These are phyloP conservation scores for Drosophila histrio DNA, from an alignment of 2,888 invertebrate genomes.

Conservation along the genomic window DNA sequence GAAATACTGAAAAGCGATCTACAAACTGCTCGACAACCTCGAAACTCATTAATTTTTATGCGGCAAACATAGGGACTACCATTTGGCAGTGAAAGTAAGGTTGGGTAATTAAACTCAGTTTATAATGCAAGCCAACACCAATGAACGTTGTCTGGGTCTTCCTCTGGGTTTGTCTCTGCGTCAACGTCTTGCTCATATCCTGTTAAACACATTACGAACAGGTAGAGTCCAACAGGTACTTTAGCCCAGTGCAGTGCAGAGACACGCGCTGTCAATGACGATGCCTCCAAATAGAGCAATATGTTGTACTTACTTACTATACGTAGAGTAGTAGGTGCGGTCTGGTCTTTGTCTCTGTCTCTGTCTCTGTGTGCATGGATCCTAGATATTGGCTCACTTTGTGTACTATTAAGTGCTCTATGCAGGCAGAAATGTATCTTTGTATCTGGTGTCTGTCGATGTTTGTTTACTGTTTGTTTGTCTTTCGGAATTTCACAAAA, in stretches of 20 bases:
- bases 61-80: constrained; percentile 45
- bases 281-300: constrained; percentile 47
- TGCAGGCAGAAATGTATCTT: constrained; percentile 42
- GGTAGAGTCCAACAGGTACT: constrained; percentile 65
- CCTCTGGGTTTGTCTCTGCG: constrained; percentile 6
- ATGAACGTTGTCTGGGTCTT: constrained; percentile 46
- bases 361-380: constrained; percentile 31
- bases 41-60: constrained; percentile 70
- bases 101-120: constrained; percentile 63
- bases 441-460: constrained; percentile 40
- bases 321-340: constrained; percentile 64
- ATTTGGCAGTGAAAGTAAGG: constrained; percentile 67
- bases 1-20: background rate
- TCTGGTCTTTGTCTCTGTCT: constrained; percentile 14
- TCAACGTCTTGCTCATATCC: constrained; percentile 65
- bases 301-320: no score
- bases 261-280: constrained; percentile 66
- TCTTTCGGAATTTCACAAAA: constrained; percentile 73
- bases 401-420: constrained; percentile 50
- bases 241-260: constrained; percentile 9
- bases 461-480: constrained; percentile 62
- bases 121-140: constrained; percentile 24
- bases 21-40: constrained; percentile 3
- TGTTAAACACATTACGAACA: constrained; percentile 72
- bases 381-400: constrained; percentile 58